A percentile compares a stretch with the other conserved stretches of the same genome.
Conservation (phyloP, 2,113 vertebrate species). For the Galbula dea region DNA sequence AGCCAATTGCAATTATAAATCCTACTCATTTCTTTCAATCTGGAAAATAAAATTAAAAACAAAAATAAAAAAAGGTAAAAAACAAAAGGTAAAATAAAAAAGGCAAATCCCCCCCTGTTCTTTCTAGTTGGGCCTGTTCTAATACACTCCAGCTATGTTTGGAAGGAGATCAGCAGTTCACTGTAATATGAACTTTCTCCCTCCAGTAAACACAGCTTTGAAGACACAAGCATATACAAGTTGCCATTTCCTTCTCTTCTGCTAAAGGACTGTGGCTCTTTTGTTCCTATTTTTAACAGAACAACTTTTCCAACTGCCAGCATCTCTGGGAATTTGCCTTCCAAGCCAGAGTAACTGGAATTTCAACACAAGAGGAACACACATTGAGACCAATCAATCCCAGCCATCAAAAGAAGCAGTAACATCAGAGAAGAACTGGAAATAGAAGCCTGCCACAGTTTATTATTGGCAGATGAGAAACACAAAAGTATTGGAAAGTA, state of each 20-base stretch:
- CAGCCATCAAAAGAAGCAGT: background rate
- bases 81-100: no score
- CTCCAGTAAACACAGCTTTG: background rate
- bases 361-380: background rate
- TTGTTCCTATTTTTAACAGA: background rate
- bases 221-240: background rate
- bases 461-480: background rate
- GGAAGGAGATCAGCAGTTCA: conserved; percentile 10
- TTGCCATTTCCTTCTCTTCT: background rate
- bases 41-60: conserved; percentile 54
- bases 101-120: no score
- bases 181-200: conserved; percentile 48
- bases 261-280: background rate
- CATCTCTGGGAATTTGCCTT: background rate
- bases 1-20: conserved; percentile 80
- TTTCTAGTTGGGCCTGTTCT: background rate
- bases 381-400: background rate
- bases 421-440: background rate
- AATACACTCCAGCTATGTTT: conserved; percentile 25
- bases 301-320: background rate
- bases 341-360: background rate
- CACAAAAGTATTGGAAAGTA: background rate
- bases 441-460: background rate
- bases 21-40: conserved; percentile 79
- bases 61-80: background rate